These are phyloP conservation scores for Patella vulgata DNA, from an alignment of 1,140 invertebrate species.

Conservation along the genomic window DNA sequence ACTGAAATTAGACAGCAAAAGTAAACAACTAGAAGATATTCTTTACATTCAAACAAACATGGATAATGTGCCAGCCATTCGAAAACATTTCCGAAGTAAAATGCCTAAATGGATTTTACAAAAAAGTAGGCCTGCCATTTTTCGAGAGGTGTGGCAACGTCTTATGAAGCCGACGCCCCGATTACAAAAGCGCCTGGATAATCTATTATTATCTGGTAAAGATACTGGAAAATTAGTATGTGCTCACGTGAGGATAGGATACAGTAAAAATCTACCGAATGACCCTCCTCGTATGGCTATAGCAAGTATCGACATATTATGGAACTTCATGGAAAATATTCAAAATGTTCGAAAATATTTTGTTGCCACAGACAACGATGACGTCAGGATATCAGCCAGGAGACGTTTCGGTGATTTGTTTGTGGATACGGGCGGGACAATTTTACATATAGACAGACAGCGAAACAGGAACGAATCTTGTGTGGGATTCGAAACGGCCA, in stretches of 20 bases:
- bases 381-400: constrained; percentile 12
- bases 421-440: constrained; percentile 23
- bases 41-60: not conserved
- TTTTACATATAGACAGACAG: constrained; percentile 38
- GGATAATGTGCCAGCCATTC: no score
- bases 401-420: constrained; percentile 16
- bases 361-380: constrained; percentile 32
- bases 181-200: not conserved
- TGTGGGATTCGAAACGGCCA: constrained; percentile 22
- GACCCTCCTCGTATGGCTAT: constrained; percentile 20
- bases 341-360: constrained; percentile 25
- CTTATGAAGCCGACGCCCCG: not conserved
- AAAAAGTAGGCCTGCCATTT: no score
- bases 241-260: constrained; percentile 37
- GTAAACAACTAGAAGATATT: not conserved
- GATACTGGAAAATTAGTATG: constrained; percentile 23
- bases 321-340: constrained; percentile 25
- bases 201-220: not conserved
- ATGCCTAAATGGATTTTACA: no score
- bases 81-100: no score
- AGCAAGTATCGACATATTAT: constrained; percentile 15
- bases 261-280: constrained; percentile 29
- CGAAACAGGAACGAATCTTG: constrained; percentile 11
- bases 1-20: not conserved
- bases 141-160: not conserved